phyloP scores from a whole-genome alignment of 2,113 vertebrate genomes.

The Elaphurus davidianus region DNA sequence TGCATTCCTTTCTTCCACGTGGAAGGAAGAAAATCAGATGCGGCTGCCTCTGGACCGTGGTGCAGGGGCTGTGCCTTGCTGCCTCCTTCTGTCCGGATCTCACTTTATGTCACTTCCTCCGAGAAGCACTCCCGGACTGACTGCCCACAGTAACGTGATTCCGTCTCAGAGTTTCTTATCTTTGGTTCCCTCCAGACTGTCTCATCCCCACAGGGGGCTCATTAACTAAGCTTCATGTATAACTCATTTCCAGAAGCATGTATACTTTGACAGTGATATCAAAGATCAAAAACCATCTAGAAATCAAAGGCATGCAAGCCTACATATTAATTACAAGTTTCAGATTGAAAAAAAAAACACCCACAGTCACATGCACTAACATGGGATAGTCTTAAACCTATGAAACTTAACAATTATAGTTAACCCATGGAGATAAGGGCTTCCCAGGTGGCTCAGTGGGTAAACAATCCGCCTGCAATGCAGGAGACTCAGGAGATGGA shows the following conservation, averaged over 20 bases:
- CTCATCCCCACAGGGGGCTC: not conserved
- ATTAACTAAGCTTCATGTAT: not conserved
- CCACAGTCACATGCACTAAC: not conserved
- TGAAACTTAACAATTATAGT: not conserved
- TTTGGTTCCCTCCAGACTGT: not conserved
- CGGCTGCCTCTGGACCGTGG: not conserved
- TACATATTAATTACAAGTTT: not conserved
- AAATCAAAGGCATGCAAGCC: not conserved
- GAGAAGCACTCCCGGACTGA: not conserved
- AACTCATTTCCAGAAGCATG: not conserved
- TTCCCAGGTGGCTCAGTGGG: not conserved
- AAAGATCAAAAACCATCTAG: not conserved
- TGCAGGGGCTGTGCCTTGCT: rapidly evolving
- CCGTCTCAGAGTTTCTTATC: not conserved
- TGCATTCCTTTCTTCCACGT: not conserved
- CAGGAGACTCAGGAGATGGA: not conserved
- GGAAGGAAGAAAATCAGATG: not conserved
- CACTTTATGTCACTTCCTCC: not conserved
- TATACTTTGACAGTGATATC: not conserved
- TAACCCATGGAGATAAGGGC: not conserved
- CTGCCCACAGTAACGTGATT: not conserved
- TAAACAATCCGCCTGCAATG: not conserved
- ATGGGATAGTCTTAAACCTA: not conserved
- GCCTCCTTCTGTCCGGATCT: not conserved
- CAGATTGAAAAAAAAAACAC: not conserved